These are phyloP conservation scores for Odobenus rosmarus DNA, from an alignment of 2,113 vertebrate species.

Conservation along the genomic window DNA sequence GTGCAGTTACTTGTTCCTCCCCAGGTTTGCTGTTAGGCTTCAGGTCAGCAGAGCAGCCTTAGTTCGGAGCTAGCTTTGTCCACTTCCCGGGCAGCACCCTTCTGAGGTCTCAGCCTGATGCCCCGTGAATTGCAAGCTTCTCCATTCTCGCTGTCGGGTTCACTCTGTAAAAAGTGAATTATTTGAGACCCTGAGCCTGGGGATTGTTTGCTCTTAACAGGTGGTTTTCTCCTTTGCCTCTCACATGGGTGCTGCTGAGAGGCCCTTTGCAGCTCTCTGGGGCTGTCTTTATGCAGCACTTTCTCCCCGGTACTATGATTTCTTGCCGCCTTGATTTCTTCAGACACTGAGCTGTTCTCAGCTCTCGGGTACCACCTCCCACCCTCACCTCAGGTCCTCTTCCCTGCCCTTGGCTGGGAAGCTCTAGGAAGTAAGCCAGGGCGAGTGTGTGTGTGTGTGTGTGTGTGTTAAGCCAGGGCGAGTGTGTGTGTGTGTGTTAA, in stretches of 20 bases:
- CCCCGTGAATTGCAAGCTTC: background rate
- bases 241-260: fast-evolving
- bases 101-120: background rate
- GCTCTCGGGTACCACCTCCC: fast-evolving
- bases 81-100: background rate
- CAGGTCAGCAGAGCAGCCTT: background rate
- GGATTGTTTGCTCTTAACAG: background rate
- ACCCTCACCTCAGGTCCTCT: background rate
- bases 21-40: background rate
- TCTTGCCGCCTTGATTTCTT: background rate
- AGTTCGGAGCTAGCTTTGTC: background rate
- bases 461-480: no score
- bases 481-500: no score
- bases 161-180: background rate
- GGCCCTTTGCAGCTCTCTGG: background rate
- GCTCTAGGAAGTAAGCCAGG: no score
- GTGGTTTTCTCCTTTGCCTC: background rate
- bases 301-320: fast-evolving
- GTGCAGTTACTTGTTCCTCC: background rate
- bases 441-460: no score
- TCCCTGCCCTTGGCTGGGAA: no score
- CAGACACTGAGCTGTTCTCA: background rate
- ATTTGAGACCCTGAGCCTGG: background rate
- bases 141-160: background rate
- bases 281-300: background rate